phyloP scores from a whole-genome alignment of 2,113 vertebrate genomes.

The Garra rufa region DNA sequence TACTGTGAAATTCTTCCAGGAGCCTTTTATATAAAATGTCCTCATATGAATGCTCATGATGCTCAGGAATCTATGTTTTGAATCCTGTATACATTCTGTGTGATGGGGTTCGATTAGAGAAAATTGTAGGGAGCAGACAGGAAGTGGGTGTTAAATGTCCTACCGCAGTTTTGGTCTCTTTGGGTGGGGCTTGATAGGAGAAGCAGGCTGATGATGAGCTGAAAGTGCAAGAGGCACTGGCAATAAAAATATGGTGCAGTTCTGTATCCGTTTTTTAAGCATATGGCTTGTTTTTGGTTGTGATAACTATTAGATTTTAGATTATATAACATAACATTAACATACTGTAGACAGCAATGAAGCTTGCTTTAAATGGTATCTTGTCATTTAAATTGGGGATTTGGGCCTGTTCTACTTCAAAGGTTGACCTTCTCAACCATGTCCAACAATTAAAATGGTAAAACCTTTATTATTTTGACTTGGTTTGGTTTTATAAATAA shows the following conservation, averaged over 20 bases:
- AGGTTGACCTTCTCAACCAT: neutral
- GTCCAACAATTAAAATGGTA: neutral
- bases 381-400: neutral
- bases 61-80: neutral
- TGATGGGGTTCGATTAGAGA: neutral
- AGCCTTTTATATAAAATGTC: neutral
- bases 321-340: neutral
- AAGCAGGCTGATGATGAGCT: neutral
- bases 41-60: neutral
- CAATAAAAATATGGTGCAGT: neutral
- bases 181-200: neutral
- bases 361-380: neutral
- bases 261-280: neutral
- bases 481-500: too few species aligned
- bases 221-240: neutral
- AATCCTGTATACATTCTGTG: neutral
- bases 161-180: neutral
- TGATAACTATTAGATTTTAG: neutral
- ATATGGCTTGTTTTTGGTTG: too few species aligned
- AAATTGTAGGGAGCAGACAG: conserved; percentile 12
- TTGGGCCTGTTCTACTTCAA: neutral
- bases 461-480: too few species aligned
- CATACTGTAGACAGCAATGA: neutral
- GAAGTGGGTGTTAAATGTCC: neutral
- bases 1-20: neutral